These are phyloP conservation scores for Lonchura striata DNA, from an alignment of 2,113 vertebrate genomes.

Conservation along the genomic window DNA sequence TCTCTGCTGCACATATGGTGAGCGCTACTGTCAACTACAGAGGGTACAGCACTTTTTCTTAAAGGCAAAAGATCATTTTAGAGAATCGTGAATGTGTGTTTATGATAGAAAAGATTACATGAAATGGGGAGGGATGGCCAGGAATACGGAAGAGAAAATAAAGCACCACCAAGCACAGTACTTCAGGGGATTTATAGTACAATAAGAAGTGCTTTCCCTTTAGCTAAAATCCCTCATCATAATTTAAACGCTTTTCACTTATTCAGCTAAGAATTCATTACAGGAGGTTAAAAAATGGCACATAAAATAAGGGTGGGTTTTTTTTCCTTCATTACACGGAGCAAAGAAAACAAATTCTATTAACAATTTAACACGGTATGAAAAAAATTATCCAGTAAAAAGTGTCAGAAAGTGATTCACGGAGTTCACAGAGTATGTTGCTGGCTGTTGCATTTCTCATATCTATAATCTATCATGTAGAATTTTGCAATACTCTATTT, in stretches of 20 bases:
- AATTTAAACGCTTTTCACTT: constrained; percentile 34
- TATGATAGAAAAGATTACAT: neutral
- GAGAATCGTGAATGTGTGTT: neutral
- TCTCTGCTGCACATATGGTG: constrained; percentile 15
- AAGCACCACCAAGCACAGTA: constrained; percentile 28
- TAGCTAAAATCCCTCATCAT: neutral
- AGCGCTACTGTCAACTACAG: constrained; percentile 33
- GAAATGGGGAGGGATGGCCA: neutral
- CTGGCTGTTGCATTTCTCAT: constrained; percentile 43
- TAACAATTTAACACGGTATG: constrained; percentile 66
- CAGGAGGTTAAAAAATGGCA: constrained; percentile 48
- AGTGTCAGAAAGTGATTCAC: constrained; percentile 61
- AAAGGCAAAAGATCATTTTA: neutral
- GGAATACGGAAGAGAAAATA: constrained; percentile 16
- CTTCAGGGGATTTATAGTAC: constrained; percentile 33
- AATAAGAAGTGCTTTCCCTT: constrained; percentile 23
- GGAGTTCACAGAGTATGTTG: constrained; percentile 48
- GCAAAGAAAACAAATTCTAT: constrained; percentile 65
- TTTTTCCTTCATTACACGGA: constrained; percentile 35
- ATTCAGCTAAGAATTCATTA: constrained; percentile 27
- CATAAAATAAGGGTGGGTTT: neutral
- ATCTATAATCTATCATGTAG: constrained; percentile 56
- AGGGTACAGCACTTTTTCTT: neutral
- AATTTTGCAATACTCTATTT: constrained; percentile 57
- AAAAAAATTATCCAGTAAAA: constrained; percentile 63